Evolutionary conservation across 2,888 invertebrate genomes (phyloP), one percentile per base, ranked within the genome.

Genomic region (Mycalesis mineus): DNA sequence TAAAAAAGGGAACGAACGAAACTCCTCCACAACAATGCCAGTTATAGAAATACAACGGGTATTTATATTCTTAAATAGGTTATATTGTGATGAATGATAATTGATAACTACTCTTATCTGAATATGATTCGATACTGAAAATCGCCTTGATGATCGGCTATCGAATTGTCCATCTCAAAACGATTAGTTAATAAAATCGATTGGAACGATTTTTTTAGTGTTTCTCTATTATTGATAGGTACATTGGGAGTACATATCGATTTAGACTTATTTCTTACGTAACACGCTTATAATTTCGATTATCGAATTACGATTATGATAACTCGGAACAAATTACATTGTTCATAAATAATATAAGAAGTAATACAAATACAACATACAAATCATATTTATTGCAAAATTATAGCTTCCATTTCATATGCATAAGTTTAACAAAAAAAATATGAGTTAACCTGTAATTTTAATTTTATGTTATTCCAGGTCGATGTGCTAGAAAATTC

Each of bases 1-100:
- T 72, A 74, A 75, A 48, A 76, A 64, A 54, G 56, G 33, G 15
- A 33, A 50, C 66, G 63, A 55, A 58, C 58, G 72, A 68, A 74
- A 74, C 55, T 58, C 68, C 40, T 55, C 69, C 29, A 78, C 65
- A 58, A 58, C 64, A 67, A 74, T 82, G 69, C 85, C 85, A 69
- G 71, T 73, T 74, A 84, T 85, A 65, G 79, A 84, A 80, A 84
- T 85, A 68, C 80, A 84, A 71, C 75, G 80, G 81, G 84, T 86
- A 85, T 72, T 63, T 80, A 79, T 68, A 58, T 70, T 66, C 61
- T 67, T 70, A 58, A 65, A 57, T 70, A 73, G 75, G 71, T 73
- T 74, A 68, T 50, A 40, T 7, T 31, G 39, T 22, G 22, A 22
- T 22, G n/a, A 22, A 22, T 22, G 22, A 22, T 22, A 14, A 33